Percentiles rank a stretch among this genome's conserved stretches.
phyloP scores from a whole-genome alignment of 1,140 invertebrate genomes.

The Panulirus ornatus region DNA sequence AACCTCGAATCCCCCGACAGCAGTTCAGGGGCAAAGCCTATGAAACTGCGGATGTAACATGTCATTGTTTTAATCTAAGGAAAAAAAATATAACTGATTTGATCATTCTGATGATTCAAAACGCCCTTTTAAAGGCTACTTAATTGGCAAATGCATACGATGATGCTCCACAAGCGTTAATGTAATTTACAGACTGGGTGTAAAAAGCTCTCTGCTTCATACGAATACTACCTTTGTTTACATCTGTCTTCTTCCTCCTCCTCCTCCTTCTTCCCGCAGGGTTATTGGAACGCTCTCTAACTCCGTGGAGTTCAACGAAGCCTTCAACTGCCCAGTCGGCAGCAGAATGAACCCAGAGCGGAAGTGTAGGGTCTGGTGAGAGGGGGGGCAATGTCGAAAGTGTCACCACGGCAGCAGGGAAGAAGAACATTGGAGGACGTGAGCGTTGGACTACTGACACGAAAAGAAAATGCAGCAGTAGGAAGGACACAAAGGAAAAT shows the following conservation, averaged over 20 bases:
- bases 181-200: too few species aligned
- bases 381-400: neutral
- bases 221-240: neutral
- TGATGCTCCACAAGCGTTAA: too few species aligned
- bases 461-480: neutral
- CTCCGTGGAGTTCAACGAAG: constrained; percentile 80
- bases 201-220: neutral
- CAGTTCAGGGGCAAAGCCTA: too few species aligned
- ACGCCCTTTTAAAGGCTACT: too few species aligned
- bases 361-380: constrained; percentile 77
- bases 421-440: neutral
- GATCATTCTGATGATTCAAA: too few species aligned
- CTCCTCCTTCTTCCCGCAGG: constrained; percentile 73
- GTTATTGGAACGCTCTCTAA: constrained; percentile 82
- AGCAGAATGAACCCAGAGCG: constrained; percentile 76
- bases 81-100: too few species aligned
- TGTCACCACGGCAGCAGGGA: neutral
- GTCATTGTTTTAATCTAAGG: too few species aligned
- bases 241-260: neutral
- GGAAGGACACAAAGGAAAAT: neutral
- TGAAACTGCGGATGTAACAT: too few species aligned
- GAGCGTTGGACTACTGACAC: too few species aligned
- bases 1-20: too few species aligned
- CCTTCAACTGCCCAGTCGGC: constrained; percentile 80
- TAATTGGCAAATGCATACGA: too few species aligned